Evolutionary conservation across 2,797 vertebrate genomes (phyloP), one percentile per base, ranked within the genome.

Genomic region (Gymnothorax reevesii): DNA sequence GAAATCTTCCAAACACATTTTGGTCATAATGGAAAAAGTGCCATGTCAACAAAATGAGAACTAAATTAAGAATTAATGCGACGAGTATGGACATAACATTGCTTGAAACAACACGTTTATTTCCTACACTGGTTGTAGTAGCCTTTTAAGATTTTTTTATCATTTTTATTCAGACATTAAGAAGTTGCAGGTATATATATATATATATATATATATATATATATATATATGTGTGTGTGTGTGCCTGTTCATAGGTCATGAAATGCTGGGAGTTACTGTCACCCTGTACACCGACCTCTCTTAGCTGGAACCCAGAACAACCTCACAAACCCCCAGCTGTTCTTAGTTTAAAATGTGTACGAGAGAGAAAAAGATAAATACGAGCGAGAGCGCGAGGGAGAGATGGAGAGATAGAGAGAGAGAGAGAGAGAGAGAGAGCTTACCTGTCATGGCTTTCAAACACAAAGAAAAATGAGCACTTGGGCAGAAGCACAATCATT

Each of bases 241-340:
- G 33, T 83, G 66, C 64, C 57, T 62, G 73, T 87, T 86, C 22
- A 62, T 55, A 82, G 60, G 84, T 85, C 57, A 86, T 82, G 84
- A 17, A 86, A 88, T 86, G 87, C 55, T 86, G 84, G 59, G 79
- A 52, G 84, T 80, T 80, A 88, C 86, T 84, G 82, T 55, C 86
- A 84, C 75, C 87, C 49, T 86, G 75, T 87, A 89, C 86, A 88
- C 82, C 62, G 64, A 88, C 55, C 92, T 91, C 92, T 94, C 93
- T 90, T 92, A 93, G 90, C 91, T 86, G 64, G 90, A 91, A 94
- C 94, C 94, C 94, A 92, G 90, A 92, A 88, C 95, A 94, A 96
- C 95, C 95, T 96, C 96, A 95, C 95, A 95, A 95, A 94, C 94
- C 94, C 92, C 94, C 93, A 96, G 94, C 95, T 96, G 95, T 95